Percentiles rank a stretch among this genome's conserved stretches.
phyloP scores from a whole-genome alignment of 2,888 invertebrate species.

The Melikaiella ostensackeni region DNA sequence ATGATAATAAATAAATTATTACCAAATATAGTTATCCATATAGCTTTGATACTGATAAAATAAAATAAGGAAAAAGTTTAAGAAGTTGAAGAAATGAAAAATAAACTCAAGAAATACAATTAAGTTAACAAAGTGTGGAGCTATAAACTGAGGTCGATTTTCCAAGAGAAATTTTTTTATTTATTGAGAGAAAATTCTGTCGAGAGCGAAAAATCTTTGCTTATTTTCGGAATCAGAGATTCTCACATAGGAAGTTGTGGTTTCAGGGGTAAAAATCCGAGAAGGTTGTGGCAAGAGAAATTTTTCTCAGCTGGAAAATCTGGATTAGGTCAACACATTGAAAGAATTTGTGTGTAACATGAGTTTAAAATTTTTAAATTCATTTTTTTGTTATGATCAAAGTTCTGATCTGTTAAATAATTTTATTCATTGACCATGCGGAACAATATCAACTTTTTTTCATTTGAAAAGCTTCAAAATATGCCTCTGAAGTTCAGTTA shows the following conservation, averaged over 20 bases:
- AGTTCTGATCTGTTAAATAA: not conserved
- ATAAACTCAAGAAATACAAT: not conserved
- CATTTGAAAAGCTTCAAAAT: not conserved
- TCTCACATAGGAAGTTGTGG: not conserved
- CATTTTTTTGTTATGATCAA: not conserved
- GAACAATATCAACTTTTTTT: not conserved
- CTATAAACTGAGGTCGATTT: not conserved
- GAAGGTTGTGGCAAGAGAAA: not conserved
- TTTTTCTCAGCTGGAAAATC: not conserved
- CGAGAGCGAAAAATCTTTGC: not conserved
- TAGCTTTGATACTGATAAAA: too few species aligned
- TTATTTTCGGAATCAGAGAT: not conserved
- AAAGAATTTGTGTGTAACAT: not conserved
- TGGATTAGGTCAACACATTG: not conserved
- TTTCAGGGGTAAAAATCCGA: slow-evolving; percentile 7
- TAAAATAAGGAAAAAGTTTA: too few species aligned
- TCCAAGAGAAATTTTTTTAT: not conserved
- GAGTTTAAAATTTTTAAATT: not conserved
- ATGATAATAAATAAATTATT: too few species aligned
- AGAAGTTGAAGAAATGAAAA: too few species aligned
- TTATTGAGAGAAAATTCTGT: not conserved
- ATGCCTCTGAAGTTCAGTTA: too few species aligned
- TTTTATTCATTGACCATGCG: not conserved
- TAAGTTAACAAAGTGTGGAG: not conserved
- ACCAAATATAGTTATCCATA: too few species aligned